phyloP scores from a whole-genome alignment of 2,797 vertebrate species.

The Propithecus deckenii region DNA sequence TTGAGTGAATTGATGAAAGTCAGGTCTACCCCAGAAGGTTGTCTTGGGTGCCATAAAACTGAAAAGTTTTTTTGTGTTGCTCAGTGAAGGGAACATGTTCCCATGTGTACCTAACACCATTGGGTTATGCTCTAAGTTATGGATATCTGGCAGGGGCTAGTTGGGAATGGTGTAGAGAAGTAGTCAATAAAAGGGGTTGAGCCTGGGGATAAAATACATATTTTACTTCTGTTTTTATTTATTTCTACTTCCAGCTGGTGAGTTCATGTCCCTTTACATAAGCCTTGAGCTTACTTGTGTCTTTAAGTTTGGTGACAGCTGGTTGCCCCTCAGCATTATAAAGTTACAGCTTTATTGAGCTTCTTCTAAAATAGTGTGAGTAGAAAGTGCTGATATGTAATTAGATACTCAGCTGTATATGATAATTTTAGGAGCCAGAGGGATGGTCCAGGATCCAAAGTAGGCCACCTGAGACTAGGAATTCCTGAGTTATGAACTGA shows the following conservation, averaged over 20 bases:
- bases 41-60: not conserved
- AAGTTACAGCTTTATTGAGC: conserved; percentile 68
- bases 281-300: conserved; percentile 56
- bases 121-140: not conserved
- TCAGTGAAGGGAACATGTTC: not conserved
- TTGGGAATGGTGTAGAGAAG: not conserved
- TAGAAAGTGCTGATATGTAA: conserved; percentile 54
- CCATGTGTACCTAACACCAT: not conserved
- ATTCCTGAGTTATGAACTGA: not conserved
- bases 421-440: conserved; percentile 68
- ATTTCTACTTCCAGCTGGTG: conserved; percentile 56
- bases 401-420: conserved; percentile 62
- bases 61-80: not conserved
- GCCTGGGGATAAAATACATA: not conserved
- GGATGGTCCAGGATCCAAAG: conserved; percentile 30
- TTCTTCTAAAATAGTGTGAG: conserved; percentile 68
- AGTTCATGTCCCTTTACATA: conserved; percentile 55
- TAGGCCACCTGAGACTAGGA: not conserved
- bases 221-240: conserved; percentile 54
- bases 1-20: conserved; percentile 2
- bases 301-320: conserved; percentile 71
- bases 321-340: conserved; percentile 62
- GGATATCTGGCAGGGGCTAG: not conserved
- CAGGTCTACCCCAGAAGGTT: not conserved
- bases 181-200: not conserved